Evolutionary conservation across 2,797 vertebrate genomes (phyloP).

Genomic region (Vireo griseus): DNA sequence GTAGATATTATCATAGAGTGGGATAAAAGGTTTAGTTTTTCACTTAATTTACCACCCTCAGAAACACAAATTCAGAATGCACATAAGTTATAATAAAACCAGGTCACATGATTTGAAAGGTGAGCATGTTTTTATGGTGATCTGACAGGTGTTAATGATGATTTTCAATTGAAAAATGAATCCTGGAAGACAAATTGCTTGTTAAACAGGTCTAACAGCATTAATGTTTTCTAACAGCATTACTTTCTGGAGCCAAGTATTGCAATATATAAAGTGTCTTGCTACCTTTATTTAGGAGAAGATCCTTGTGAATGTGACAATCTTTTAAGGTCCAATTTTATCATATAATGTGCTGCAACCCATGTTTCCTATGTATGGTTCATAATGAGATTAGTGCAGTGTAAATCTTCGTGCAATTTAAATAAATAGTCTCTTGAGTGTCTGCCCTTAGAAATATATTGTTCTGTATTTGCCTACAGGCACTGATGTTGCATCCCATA

Average conservation of each 20-base stretch:
- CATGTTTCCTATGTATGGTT: neutral
- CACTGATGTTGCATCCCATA: neutral
- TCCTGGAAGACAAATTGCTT: neutral
- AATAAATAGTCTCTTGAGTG: neutral
- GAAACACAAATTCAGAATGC: neutral
- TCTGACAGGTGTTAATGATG: slow-evolving; percentile 13
- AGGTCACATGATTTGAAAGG: neutral
- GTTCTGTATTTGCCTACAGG: neutral
- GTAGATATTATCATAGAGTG: neutral
- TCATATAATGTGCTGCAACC: neutral
- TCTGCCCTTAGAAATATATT: slow-evolving; percentile 15
- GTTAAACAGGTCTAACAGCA: neutral
- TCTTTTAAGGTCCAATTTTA: neutral
- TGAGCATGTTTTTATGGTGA: neutral
- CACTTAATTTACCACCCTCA: neutral
- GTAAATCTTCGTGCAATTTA: slow-evolving; percentile 19
- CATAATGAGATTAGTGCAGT: slow-evolving; percentile 31
- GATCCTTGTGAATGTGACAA: neutral
- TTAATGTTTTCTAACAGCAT: neutral
- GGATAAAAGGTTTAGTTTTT: neutral
- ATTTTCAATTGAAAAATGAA: slow-evolving; percentile 1
- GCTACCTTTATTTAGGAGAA: neutral
- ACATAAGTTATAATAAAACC: neutral
- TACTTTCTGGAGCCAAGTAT: neutral
- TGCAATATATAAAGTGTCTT: neutral